Evolutionary conservation across 2,888 invertebrate species (phyloP).

Genomic region (Amphipoea oculea): DNA sequence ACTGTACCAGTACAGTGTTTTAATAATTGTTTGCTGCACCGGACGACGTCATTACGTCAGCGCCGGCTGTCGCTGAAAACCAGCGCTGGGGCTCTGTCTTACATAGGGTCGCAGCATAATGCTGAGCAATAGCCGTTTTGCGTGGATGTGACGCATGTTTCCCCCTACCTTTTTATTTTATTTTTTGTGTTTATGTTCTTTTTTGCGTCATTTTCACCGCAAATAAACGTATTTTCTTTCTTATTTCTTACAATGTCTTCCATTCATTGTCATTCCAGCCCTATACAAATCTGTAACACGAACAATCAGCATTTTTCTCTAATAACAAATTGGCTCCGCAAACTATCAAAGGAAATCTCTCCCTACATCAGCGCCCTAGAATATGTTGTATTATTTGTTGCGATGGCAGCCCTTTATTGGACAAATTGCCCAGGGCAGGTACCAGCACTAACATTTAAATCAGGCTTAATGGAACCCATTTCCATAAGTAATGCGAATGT

Average conservation of each 20-base stretch:
- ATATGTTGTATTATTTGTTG: slow-evolving; percentile 68
- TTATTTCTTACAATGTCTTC: neutral
- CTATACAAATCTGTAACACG: slow-evolving; percentile 1
- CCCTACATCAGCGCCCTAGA: slow-evolving; percentile 27
- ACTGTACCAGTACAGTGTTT: too few species aligned
- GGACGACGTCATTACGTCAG: too few species aligned
- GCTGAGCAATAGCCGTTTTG: too few species aligned
- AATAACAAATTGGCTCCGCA: slow-evolving; percentile 26
- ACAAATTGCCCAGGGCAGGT: slow-evolving; percentile 82
- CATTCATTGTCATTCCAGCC: neutral
- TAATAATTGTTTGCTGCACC: too few species aligned
- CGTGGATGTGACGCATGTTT: too few species aligned
- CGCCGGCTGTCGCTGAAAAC: too few species aligned
- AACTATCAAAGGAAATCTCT: slow-evolving; percentile 33
- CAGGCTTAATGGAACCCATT: slow-evolving; percentile 85
- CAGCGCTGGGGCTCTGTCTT: too few species aligned
- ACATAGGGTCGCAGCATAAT: too few species aligned
- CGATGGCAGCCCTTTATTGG: slow-evolving; percentile 76
- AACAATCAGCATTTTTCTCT: slow-evolving; percentile 35
- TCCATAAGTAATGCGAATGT: slow-evolving; percentile 81
- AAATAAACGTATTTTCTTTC: too few species aligned
- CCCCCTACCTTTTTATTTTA: too few species aligned
- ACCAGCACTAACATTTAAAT: slow-evolving; percentile 88
- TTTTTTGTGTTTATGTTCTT: too few species aligned
- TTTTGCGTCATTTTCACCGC: too few species aligned